A percentile compares a stretch with the other conserved stretches of the same genome.
Evolutionary conservation across 1,140 invertebrate genomes (phyloP).

Genomic region (Cherax destructor): DNA sequence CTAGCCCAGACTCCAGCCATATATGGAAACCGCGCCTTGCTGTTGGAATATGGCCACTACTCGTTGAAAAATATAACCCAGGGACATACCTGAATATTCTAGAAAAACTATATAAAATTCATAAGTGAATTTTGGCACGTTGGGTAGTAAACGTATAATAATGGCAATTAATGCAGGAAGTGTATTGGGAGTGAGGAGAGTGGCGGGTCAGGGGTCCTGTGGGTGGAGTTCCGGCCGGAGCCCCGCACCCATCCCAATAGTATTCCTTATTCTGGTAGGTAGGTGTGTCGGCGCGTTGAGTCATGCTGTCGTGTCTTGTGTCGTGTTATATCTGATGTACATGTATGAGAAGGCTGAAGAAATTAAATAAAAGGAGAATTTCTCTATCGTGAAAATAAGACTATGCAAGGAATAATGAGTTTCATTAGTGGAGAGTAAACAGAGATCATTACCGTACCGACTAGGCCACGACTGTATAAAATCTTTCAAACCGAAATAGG

Average conservation of each 20-base stretch:
- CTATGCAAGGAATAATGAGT: too few relatives aligned
- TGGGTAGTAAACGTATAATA: too few relatives aligned
- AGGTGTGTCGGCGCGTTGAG: neutral
- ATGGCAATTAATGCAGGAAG: neutral
- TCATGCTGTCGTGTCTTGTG: neutral
- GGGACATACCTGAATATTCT: neutral
- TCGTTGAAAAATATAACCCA: neutral
- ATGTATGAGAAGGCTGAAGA: too few relatives aligned
- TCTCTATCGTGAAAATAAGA: too few relatives aligned
- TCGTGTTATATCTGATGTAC: too few relatives aligned
- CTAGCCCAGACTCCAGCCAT: neutral
- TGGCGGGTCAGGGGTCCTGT: neutral
- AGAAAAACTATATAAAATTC: neutral
- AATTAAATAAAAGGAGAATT: too few relatives aligned
- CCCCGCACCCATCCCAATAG: neutral
- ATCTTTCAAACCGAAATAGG: too few relatives aligned
- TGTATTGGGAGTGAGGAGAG: neutral
- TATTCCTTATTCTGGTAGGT: neutral
- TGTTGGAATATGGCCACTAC: conserved; percentile 5
- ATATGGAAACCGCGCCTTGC: neutral
- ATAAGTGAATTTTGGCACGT: too few relatives aligned
- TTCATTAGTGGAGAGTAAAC: too few relatives aligned
- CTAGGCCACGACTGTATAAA: too few relatives aligned
- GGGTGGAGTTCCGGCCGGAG: neutral
- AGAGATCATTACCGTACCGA: too few relatives aligned